phyloP scores from a whole-genome alignment of 92 coral and sea anemone genomes.

The Anthopleura xanthogrammica region DNA sequence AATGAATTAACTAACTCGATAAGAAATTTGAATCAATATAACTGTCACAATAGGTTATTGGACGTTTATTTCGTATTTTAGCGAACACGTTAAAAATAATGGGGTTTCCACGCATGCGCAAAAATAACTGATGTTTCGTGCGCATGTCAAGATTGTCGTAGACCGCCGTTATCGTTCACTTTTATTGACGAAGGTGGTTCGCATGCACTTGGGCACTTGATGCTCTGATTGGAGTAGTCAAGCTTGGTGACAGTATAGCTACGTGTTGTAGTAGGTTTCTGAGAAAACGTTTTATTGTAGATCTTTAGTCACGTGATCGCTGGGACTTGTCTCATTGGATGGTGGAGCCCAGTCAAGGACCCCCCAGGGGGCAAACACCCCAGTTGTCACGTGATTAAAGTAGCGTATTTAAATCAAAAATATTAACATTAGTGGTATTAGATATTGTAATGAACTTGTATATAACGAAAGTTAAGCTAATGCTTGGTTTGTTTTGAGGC shows the following conservation, averaged over 20 bases:
- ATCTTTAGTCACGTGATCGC: not conserved
- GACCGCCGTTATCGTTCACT: conserved; percentile 30
- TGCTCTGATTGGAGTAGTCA: conserved; percentile 35
- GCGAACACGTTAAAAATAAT: not conserved
- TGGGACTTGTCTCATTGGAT: not conserved
- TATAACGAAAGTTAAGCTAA: not conserved
- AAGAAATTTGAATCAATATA: not conserved
- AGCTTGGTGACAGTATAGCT: conserved; percentile 21
- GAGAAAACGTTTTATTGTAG: conserved; percentile 13
- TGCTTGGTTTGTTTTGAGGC: not conserved
- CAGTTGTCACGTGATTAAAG: not conserved
- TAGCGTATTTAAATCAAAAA: not conserved
- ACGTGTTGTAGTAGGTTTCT: conserved; percentile 7
- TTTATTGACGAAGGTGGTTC: conserved; percentile 32
- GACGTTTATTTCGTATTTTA: not conserved
- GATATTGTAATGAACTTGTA: conserved; percentile 10
- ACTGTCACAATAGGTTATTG: not conserved
- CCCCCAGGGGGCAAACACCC: not conserved
- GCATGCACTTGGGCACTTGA: conserved; percentile 23
- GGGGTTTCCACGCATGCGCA: conserved; percentile 19
- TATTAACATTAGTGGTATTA: not conserved
- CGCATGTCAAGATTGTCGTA: conserved; percentile 19
- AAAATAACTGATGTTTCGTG: not conserved
- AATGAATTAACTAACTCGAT: not conserved
- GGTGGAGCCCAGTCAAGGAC: no score